Conservation (phyloP, 1,140 invertebrate genomes). For the Drosophila ironensis region DNA sequence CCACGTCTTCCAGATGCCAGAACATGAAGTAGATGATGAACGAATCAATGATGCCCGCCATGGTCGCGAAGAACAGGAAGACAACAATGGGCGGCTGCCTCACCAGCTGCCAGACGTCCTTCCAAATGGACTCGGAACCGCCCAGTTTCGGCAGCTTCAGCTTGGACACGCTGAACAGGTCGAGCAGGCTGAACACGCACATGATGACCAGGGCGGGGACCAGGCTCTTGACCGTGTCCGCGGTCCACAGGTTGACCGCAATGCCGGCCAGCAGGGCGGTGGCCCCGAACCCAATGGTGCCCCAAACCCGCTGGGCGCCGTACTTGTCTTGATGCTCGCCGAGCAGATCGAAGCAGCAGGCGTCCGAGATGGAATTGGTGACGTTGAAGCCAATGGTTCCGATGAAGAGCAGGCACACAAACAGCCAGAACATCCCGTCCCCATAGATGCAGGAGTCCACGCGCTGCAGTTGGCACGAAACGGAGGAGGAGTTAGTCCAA, state of each 20-base stretch:
- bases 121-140: conserved; percentile 85
- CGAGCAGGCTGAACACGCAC: conserved; percentile 84
- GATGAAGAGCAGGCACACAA: conserved; percentile 87
- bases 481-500: conserved; percentile 12
- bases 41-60: conserved; percentile 89
- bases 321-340: conserved; percentile 87
- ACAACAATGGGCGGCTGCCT: conserved; percentile 85
- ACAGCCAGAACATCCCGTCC: conserved; percentile 87
- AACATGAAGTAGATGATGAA: conserved; percentile 91
- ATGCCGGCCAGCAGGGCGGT: conserved; percentile 87
- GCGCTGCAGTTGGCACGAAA: conserved; percentile 20
- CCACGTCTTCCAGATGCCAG: conserved; percentile 90
- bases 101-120: conserved; percentile 85
- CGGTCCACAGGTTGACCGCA: conserved; percentile 84
- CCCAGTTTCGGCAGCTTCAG: conserved; percentile 85
- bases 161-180: conserved; percentile 86
- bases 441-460: conserved; percentile 82
- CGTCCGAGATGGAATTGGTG: conserved; percentile 89
- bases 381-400: conserved; percentile 90
- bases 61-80: conserved; percentile 87
- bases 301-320: conserved; percentile 90
- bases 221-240: conserved; percentile 84
- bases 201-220: conserved; percentile 87
- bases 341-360: conserved; percentile 90
- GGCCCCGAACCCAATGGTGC: conserved; percentile 88